Conservation (phyloP, 2,797 vertebrate species). For the Oreochromis grahami region DNA sequence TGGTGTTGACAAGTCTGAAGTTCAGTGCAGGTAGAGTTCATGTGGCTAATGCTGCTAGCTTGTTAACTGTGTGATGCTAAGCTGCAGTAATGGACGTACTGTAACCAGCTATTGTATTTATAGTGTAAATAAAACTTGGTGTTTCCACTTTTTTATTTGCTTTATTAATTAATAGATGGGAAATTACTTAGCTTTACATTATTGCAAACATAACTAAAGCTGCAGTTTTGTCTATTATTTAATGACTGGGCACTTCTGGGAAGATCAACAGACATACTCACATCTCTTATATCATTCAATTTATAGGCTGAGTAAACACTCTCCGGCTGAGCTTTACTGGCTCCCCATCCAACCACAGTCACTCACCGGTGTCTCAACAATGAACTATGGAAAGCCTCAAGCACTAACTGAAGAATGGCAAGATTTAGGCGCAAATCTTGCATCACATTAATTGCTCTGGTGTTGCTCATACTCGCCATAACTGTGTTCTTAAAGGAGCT, state of each 20-base stretch:
- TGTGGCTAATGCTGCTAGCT: neutral
- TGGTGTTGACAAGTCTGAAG: constrained; percentile 35
- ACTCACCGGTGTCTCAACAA: constrained; percentile 20
- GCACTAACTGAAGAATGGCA: constrained; percentile 80
- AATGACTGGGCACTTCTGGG: neutral
- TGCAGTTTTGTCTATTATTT: neutral
- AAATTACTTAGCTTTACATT: neutral
- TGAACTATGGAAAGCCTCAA: constrained; percentile 29
- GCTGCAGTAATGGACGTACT: neutral
- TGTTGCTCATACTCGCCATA: constrained; percentile 83
- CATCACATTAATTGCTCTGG: constrained; percentile 79
- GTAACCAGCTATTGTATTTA: neutral
- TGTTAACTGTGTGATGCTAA: neutral
- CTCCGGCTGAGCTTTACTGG: neutral
- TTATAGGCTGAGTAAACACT: constrained; percentile 10
- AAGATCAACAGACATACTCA: neutral
- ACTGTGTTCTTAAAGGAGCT: constrained; percentile 86
- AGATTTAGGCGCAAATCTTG: constrained; percentile 89
- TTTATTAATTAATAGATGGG: neutral
- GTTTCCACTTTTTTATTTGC: neutral
- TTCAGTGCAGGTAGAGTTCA: constrained; percentile 41
- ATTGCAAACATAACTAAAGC: neutral
- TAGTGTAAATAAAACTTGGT: neutral
- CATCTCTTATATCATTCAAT: neutral
- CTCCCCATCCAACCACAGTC: neutral